Evolutionary conservation across 2,888 invertebrate species (phyloP).

Genomic region (Trimorus sp.): DNA sequence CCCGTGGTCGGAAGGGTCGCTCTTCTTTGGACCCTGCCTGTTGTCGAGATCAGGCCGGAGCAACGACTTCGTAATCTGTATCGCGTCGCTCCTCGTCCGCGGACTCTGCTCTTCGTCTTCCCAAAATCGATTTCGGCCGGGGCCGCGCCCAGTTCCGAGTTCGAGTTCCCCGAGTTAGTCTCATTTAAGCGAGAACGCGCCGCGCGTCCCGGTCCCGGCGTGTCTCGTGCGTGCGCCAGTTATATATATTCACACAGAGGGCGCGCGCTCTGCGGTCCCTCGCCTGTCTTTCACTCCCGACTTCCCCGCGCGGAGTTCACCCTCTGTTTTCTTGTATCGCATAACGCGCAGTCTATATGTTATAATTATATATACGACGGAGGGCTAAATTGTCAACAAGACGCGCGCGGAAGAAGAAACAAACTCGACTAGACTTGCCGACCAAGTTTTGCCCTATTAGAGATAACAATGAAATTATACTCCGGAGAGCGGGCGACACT

Average conservation of each 20-base stretch:
- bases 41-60: constrained; percentile 74
- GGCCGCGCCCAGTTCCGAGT: constrained; percentile 78
- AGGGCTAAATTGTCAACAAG: constrained; percentile 63
- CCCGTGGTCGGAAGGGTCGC: constrained; percentile 49
- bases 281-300: constrained; percentile 19
- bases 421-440: constrained; percentile 41
- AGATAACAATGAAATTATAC: constrained; percentile 43
- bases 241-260: constrained; percentile 46
- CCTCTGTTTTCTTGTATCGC: constrained; percentile 68
- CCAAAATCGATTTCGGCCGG: constrained; percentile 80
- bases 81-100: constrained; percentile 69
- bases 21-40: constrained; percentile 69
- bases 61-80: constrained; percentile 76
- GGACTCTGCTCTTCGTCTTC: constrained; percentile 71
- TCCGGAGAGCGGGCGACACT: background rate
- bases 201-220: constrained; percentile 64
- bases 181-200: constrained; percentile 76
- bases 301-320: constrained; percentile 49
- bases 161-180: constrained; percentile 72
- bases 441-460: constrained; percentile 28
- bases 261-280: constrained; percentile 68
- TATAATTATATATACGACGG: constrained; percentile 63
- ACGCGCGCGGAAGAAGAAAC: constrained; percentile 49
- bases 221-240: constrained; percentile 71
- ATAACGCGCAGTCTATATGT: constrained; percentile 62